Evolutionary conservation across 2,797 vertebrate species (phyloP).

Genomic region (Myiothlypis coronata): DNA sequence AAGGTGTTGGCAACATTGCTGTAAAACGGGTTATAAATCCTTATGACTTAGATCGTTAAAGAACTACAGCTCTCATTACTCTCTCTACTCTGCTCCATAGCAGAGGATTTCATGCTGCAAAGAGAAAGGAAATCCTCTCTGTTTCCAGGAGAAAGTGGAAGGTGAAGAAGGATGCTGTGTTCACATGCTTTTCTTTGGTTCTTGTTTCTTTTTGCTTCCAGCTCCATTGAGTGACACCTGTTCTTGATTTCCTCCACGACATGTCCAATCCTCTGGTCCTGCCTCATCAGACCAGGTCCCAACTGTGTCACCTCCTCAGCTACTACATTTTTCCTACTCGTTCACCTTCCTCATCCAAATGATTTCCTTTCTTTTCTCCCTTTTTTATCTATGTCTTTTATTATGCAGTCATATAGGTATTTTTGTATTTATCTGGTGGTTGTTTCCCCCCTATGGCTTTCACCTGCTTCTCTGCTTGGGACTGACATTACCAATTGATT

Average conservation of each 20-base stretch:
- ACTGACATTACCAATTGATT: constrained; percentile 1
- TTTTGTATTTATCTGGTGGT: background rate
- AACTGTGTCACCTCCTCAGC: background rate
- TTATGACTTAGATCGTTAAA: background rate
- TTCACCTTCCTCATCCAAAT: background rate
- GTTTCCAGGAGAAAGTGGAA: background rate
- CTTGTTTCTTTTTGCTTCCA: background rate
- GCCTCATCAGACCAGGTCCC: background rate
- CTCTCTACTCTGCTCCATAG: background rate
- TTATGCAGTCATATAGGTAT: background rate
- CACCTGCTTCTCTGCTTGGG: background rate
- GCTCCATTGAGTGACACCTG: background rate
- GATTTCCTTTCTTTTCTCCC: background rate
- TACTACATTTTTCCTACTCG: background rate
- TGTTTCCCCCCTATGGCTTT: background rate
- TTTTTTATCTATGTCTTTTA: background rate
- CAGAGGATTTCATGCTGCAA: background rate
- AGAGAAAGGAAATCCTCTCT: background rate
- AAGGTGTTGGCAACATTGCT: background rate
- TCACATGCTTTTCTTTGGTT: background rate
- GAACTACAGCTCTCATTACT: background rate
- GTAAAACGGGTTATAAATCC: constrained; percentile 13
- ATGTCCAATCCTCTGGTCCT: background rate
- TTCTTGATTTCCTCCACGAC: background rate
- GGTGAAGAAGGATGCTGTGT: background rate